Evolutionary conservation across 2,888 invertebrate genomes (phyloP), one percentile per base, ranked within the genome.

Genomic region (Mallateleia sp.): DNA sequence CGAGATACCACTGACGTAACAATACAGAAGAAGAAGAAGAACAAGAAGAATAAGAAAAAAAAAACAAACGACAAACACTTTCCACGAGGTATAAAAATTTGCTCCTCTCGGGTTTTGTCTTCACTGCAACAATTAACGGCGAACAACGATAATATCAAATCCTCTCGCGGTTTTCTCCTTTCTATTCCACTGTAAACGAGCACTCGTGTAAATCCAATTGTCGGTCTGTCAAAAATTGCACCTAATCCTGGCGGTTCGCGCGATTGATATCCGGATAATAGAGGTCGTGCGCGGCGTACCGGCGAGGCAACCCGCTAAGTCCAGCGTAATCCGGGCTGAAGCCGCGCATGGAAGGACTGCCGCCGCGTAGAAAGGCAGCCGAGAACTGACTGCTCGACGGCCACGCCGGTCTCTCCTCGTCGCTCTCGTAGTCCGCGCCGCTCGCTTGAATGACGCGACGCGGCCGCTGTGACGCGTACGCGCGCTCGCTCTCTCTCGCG

Each of bases 311-410:
- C 90, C 93, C 92, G 93, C 91, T 91, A 92, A 93, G 91, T 93
- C 93, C 92, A 90, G 92, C 89, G 92, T 92, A 93, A 93, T 93
- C 92, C 92, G 90, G 91, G 90, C 90, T 91, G 91, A 91, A 92
- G 90, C 91, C 92, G 91, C 91, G 92, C 91, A 91, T 91, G 92
- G 90, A 92, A 92, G 93, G 91, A 93, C 91, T 93, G 92, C 93
- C 94, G 93, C 93, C 94, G 93, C 94, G 93, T 93, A 92, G 94
- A 93, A 93, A 94, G 94, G 92, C 95, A 93, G 94, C 92, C 92
- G 93, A 93, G 94, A 93, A 94, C 95, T 94, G 94, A 94, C 94
- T 94, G 93, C 89, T 88, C 89, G 88, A 72, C 88, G 80, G 64
- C 82, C 80, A 88, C 85, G 84, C 84, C 88, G 91, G 90, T 91